These are phyloP conservation scores for Passerculus sandwichensis DNA, from an alignment of 2,797 vertebrate genomes.

Conservation along the genomic window DNA sequence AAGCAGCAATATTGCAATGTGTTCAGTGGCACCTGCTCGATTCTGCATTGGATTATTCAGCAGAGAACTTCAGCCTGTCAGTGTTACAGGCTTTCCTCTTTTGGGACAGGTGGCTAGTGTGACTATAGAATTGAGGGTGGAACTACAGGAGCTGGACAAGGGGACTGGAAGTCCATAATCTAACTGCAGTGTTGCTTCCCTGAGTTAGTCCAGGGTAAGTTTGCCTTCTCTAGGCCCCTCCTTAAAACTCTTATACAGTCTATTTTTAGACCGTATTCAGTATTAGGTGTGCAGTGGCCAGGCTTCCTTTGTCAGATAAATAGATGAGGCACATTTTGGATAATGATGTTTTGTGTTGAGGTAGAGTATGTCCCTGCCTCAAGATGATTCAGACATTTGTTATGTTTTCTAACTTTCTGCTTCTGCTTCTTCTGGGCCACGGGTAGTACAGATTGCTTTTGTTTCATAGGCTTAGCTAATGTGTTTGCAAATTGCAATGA, in stretches of 20 bases:
- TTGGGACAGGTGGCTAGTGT: not conserved
- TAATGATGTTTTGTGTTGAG: constrained; percentile 1
- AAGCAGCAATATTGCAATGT: not conserved
- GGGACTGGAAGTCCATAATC: not conserved
- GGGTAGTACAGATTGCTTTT: constrained; percentile 68
- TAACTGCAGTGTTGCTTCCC: not conserved
- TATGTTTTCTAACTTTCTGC: constrained; percentile 62
- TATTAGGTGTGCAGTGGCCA: not conserved
- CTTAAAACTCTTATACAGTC: not conserved
- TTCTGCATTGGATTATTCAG: not conserved
- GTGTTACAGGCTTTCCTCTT: not conserved
- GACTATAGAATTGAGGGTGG: not conserved
- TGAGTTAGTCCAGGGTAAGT: not conserved
- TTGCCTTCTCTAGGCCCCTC: not conserved
- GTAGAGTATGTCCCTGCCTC: constrained; percentile 13
- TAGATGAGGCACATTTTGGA: not conserved
- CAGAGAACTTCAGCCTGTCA: not conserved
- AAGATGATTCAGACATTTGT: constrained; percentile 57
- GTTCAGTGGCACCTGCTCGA: not conserved
- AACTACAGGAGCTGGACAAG: not conserved
- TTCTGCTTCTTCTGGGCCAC: constrained; percentile 37
- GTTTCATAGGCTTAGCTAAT: constrained; percentile 74
- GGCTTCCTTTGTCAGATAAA: constrained; percentile 9
- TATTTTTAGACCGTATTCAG: not conserved
- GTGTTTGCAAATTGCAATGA: constrained; percentile 72